A percentile compares a stretch with the other conserved stretches of the same genome.
phyloP scores from a whole-genome alignment of 2,797 vertebrate species.

The Rhadinocentrus ornatus region DNA sequence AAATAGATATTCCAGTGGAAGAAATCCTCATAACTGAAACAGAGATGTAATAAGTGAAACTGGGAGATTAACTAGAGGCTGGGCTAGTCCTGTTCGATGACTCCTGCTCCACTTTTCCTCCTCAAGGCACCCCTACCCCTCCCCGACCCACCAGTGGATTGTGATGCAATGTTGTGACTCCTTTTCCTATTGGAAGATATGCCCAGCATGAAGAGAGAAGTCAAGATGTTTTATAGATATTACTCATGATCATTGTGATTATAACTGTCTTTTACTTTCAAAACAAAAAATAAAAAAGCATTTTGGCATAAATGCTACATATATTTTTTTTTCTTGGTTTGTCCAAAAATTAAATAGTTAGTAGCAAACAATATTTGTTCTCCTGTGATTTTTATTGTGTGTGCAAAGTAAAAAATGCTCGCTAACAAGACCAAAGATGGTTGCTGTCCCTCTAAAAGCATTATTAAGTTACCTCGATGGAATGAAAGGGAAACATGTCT shows the following conservation, averaged over 20 bases:
- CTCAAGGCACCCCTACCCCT: constrained; percentile 39
- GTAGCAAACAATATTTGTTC: constrained; percentile 65
- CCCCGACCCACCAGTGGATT: constrained; percentile 75
- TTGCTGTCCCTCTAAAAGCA: neutral
- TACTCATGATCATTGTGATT: constrained; percentile 77
- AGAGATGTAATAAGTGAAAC: constrained; percentile 9
- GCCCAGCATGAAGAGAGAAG: constrained; percentile 84
- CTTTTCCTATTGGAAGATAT: constrained; percentile 80
- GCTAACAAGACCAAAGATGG: neutral
- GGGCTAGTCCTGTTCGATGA: constrained; percentile 46
- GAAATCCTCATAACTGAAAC: constrained; percentile 12
- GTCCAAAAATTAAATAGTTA: constrained; percentile 85
- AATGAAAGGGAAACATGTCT: constrained; percentile 11
- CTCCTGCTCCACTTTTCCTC: constrained; percentile 69
- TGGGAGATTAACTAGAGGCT: constrained; percentile 24
- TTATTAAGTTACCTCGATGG: constrained; percentile 19
- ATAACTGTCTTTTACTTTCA: constrained; percentile 71
- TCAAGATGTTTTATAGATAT: constrained; percentile 82
- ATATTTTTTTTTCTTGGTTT: constrained; percentile 80
- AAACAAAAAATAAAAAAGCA: constrained; percentile 58
- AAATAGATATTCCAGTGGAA: constrained; percentile 37
- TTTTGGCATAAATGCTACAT: constrained; percentile 82
- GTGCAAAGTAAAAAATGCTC: neutral
- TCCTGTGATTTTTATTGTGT: constrained; percentile 44
- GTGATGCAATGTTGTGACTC: constrained; percentile 81